Percentiles rank a stretch among this genome's conserved stretches.
Evolutionary conservation across 1,140 invertebrate genomes (phyloP).

Genomic region (Asbolus verrucosus): DNA sequence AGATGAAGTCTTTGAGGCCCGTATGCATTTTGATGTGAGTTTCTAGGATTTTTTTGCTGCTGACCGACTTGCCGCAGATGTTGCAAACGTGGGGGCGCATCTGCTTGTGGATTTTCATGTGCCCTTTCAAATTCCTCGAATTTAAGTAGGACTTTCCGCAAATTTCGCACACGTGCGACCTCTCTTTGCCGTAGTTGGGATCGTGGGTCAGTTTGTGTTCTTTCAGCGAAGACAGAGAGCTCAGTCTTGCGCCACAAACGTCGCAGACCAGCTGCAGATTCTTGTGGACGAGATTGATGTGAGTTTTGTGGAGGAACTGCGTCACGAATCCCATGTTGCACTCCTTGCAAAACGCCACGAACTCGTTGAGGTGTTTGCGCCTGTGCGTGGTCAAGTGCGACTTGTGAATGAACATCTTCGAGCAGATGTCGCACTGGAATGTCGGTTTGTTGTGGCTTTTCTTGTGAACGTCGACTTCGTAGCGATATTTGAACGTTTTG

Average conservation of each 20-base stretch:
- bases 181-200: constrained; percentile 50
- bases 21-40: constrained; percentile 60
- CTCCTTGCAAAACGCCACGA: constrained; percentile 53
- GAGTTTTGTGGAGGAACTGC: constrained; percentile 50
- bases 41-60: constrained; percentile 54
- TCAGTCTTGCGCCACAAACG: constrained; percentile 43
- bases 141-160: constrained; percentile 58
- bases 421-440: constrained; percentile 60
- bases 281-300: constrained; percentile 54
- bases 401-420: constrained; percentile 76
- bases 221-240: constrained; percentile 50
- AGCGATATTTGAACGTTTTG: constrained; percentile 56
- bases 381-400: constrained; percentile 75
- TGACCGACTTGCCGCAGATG: constrained; percentile 66
- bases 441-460: constrained; percentile 64
- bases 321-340: constrained; percentile 59
- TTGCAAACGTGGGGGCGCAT: constrained; percentile 72
- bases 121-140: constrained; percentile 45
- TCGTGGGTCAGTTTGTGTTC: constrained; percentile 57
- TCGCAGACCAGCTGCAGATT: constrained; percentile 48
- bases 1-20: constrained; percentile 60
- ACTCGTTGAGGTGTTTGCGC: constrained; percentile 71
- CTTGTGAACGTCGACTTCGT: constrained; percentile 67
- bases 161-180: constrained; percentile 57
- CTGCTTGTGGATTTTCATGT: constrained; percentile 65